Evolutionary conservation across 2,797 vertebrate species (phyloP).

Genomic region (Anableps anableps): DNA sequence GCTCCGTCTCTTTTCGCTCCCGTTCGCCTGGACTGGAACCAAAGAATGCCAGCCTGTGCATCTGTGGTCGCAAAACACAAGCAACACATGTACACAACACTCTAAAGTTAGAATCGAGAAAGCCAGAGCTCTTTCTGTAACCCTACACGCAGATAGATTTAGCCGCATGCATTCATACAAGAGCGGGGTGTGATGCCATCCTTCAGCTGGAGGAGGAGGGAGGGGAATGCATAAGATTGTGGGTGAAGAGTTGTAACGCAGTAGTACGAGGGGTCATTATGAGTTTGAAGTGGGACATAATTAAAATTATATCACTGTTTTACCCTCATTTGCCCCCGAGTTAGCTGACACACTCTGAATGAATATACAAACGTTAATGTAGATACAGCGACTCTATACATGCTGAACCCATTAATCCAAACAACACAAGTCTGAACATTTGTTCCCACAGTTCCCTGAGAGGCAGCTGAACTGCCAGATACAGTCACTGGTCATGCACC

Average conservation of each 20-base stretch:
- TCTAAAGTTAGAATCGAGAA: conserved; percentile 66
- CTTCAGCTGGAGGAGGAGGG: not conserved
- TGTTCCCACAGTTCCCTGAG: not conserved
- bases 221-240: conserved; percentile 11
- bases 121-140: conserved; percentile 39
- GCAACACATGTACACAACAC: conserved; percentile 51
- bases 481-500: conserved; percentile 4
- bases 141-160: conserved; percentile 49
- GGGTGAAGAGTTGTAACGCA: not conserved
- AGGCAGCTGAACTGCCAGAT: conserved; percentile 34
- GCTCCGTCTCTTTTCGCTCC: not conserved
- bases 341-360: not conserved
- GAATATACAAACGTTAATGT: not conserved
- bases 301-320: conserved; percentile 6
- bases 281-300: not conserved
- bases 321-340: conserved; percentile 1
- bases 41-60: conserved; percentile 48
- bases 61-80: conserved; percentile 54
- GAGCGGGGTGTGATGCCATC: conserved; percentile 14
- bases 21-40: conserved; percentile 32
- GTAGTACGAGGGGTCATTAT: not conserved
- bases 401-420: not conserved
- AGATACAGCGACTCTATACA: not conserved
- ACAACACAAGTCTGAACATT: not conserved
- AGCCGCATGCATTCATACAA: conserved; percentile 30